These are phyloP conservation scores for Umimayanthus kanabou DNA, from an alignment of 92 coral and sea anemone species.

Conservation along the genomic window DNA sequence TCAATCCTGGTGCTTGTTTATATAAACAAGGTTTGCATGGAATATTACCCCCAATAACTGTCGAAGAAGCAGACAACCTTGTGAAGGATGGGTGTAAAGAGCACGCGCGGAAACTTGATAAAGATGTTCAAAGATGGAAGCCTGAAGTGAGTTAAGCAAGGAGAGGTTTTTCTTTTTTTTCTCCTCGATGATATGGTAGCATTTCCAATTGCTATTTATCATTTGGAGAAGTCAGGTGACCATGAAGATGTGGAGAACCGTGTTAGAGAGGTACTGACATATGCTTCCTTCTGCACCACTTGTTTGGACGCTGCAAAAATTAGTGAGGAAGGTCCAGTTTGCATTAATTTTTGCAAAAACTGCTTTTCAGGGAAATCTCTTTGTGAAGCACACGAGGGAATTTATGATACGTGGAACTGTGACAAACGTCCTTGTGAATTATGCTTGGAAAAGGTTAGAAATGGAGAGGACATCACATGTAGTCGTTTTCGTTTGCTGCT, in stretches of 20 bases:
- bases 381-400: constrained; percentile 31
- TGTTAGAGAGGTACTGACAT: constrained; percentile 16
- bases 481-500: constrained; percentile 20
- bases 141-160: constrained; percentile 40
- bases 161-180: constrained; percentile 30
- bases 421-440: constrained; percentile 38
- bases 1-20: constrained; percentile 11
- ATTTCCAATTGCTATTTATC: constrained; percentile 27
- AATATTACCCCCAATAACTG: constrained; percentile 14
- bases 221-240: constrained; percentile 35
- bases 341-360: constrained; percentile 29
- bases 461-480: constrained; percentile 38
- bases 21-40: constrained; percentile 9
- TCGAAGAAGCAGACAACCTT: not conserved
- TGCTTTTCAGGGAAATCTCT: constrained; percentile 35
- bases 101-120: constrained; percentile 8
- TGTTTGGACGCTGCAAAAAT: constrained; percentile 36
- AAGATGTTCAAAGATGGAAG: constrained; percentile 8
- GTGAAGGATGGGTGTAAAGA: constrained; percentile 3
- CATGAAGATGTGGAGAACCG: constrained; percentile 26
- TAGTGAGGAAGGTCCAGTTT: constrained; percentile 28
- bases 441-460: constrained; percentile 34
- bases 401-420: constrained; percentile 41
- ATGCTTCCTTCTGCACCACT: constrained; percentile 21
- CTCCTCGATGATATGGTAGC: constrained; percentile 44